Percentiles rank a stretch among this genome's conserved stretches.
phyloP scores from a whole-genome alignment of 2,113 vertebrate species.

The Limnothrissa miodon region DNA sequence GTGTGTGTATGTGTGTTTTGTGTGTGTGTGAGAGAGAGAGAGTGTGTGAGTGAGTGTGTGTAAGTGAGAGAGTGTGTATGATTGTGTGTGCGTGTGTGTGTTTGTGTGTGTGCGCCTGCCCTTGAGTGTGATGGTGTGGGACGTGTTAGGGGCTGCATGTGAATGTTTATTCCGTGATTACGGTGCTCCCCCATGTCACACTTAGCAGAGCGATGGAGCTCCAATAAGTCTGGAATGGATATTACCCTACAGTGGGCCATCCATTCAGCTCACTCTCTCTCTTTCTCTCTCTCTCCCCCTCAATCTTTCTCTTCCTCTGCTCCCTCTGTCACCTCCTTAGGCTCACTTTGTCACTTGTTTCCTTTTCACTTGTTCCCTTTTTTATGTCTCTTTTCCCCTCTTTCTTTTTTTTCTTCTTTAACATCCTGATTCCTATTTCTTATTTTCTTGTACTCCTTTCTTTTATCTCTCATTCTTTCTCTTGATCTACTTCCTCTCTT shows the following conservation, averaged over 20 bases:
- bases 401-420: constrained; percentile 34
- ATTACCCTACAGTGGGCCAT: constrained; percentile 17
- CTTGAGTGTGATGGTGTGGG: constrained; percentile 14
- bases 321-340: background rate
- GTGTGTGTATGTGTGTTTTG: background rate
- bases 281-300: background rate
- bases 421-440: background rate
- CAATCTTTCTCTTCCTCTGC: background rate
- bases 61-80: background rate
- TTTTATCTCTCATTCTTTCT: no score
- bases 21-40: background rate
- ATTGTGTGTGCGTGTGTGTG: constrained; percentile 9
- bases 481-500: no score
- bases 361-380: background rate
- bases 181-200: background rate
- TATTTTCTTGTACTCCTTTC: no score
- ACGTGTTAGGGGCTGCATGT: background rate
- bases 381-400: background rate
- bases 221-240: constrained; percentile 19
- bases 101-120: constrained; percentile 15
- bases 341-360: background rate
- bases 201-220: background rate
- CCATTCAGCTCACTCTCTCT: background rate
- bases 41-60: background rate
- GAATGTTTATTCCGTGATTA: background rate